Percentiles rank a stretch among this genome's conserved stretches.
Evolutionary conservation across 2,888 invertebrate species (phyloP).

Genomic region (Ophonus ardosiacus): DNA sequence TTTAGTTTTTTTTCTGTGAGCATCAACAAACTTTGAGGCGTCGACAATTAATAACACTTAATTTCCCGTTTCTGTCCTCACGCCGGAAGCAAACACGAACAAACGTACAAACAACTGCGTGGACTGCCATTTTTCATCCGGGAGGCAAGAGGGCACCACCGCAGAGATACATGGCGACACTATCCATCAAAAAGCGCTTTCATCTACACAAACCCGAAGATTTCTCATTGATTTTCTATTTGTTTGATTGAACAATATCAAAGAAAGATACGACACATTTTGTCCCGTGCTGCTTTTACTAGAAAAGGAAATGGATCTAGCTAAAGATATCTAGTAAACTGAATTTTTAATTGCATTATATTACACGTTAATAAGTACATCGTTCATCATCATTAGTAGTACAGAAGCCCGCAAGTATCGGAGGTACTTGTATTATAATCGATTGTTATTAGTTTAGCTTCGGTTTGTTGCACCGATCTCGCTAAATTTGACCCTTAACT

Average conservation of each 20-base stretch:
- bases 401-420: too few species aligned
- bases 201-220: constrained; percentile 45
- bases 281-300: neutral
- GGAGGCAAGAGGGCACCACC: neutral
- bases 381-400: too few species aligned
- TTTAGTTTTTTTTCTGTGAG: neutral
- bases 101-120: constrained; percentile 13
- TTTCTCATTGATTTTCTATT: constrained; percentile 41
- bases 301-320: neutral
- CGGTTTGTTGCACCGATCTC: too few species aligned
- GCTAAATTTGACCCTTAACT: too few species aligned
- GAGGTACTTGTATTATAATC: too few species aligned
- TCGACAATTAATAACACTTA: constrained; percentile 53
- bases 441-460: too few species aligned
- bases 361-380: too few species aligned
- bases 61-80: constrained; percentile 39
- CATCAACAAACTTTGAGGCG: constrained; percentile 2
- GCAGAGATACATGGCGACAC: constrained; percentile 12
- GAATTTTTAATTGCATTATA: too few species aligned
- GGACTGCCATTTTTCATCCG: constrained; percentile 33
- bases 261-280: neutral
- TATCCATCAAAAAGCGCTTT: constrained; percentile 53
- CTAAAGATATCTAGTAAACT: neutral
- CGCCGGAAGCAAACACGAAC: neutral
- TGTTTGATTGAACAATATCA: constrained; percentile 44